These are phyloP conservation scores for Sapayoa aenigma DNA, from an alignment of 2,113 vertebrate genomes.

Conservation along the genomic window DNA sequence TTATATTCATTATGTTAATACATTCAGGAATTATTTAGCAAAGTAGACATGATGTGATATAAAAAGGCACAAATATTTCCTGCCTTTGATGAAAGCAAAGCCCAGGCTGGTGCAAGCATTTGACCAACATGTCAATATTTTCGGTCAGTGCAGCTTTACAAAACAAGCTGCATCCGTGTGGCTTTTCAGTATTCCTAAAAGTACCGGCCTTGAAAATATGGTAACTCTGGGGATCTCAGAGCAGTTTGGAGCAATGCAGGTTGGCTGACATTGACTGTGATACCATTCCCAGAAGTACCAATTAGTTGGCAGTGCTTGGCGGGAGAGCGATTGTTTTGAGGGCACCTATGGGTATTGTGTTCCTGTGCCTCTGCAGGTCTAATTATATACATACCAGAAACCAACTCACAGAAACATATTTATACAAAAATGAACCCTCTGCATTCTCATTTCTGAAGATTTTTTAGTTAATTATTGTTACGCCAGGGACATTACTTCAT, in stretches of 20 bases:
- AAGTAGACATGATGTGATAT: background rate
- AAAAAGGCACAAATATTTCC: background rate
- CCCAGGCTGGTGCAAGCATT: fast-evolving
- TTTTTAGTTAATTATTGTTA: conserved; percentile 49
- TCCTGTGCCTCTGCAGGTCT: background rate
- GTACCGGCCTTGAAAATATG: background rate
- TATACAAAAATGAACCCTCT: conserved; percentile 15
- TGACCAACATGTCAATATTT: background rate
- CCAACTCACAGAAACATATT: conserved; percentile 34
- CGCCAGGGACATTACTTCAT: background rate
- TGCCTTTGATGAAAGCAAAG: background rate
- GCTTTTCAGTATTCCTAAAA: conserved; percentile 55
- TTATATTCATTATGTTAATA: background rate
- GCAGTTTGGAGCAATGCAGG: conserved; percentile 28
- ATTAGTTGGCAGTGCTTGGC: conserved; percentile 62
- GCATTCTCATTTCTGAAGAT: conserved; percentile 21
- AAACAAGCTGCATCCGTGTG: background rate
- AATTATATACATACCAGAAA: conserved; percentile 40
- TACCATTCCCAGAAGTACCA: conserved; percentile 65
- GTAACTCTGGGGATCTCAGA: conserved; percentile 35
- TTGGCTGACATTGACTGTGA: conserved; percentile 45
- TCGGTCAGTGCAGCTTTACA: background rate
- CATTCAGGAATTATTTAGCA: background rate
- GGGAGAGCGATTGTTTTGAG: conserved; percentile 54
- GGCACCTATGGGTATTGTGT: conserved; percentile 48